Evolutionary conservation across 1,140 invertebrate genomes (phyloP).

Genomic region (Drosophila kohkoa): DNA sequence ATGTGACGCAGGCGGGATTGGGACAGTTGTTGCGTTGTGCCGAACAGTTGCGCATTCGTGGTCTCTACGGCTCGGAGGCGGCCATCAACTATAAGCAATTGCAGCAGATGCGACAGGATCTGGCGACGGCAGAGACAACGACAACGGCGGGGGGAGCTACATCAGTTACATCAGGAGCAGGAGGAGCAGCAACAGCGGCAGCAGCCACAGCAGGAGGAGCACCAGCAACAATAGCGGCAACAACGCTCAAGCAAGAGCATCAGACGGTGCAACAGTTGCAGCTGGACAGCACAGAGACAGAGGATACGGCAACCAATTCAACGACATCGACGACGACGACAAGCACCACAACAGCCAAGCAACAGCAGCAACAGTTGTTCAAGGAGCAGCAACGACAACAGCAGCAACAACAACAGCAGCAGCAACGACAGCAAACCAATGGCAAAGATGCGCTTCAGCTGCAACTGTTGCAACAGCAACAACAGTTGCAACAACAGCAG

Average conservation of each 20-base stretch:
- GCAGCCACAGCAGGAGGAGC: constrained; percentile 23
- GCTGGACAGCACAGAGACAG: constrained; percentile 61
- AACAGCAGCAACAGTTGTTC: constrained; percentile 51
- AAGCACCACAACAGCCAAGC: constrained; percentile 56
- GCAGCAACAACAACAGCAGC: too few relatives aligned
- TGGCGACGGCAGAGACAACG: neutral
- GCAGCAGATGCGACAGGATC: constrained; percentile 57
- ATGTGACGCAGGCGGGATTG: constrained; percentile 92
- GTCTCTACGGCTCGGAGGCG: constrained; percentile 86
- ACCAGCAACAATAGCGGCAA: neutral
- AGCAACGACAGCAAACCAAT: constrained; percentile 59
- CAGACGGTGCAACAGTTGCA: constrained; percentile 3
- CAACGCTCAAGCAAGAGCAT: constrained; percentile 3
- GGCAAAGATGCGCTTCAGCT: constrained; percentile 55
- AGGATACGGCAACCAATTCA: constrained; percentile 74
- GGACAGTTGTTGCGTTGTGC: constrained; percentile 92
- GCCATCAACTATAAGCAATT: constrained; percentile 83
- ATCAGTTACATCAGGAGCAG: neutral
- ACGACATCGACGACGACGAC: constrained; percentile 71
- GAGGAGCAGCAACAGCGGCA: neutral
- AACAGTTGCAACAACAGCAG: constrained; percentile 37
- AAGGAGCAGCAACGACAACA: constrained; percentile 41
- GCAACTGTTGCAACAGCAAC: constrained; percentile 40
- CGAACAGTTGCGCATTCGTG: constrained; percentile 91
- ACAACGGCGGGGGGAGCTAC: constrained; percentile 32